Evolutionary conservation across 2,797 vertebrate species (phyloP), one percentile per base, ranked within the genome.

Genomic region (Myiothlypis chrysogaster): DNA sequence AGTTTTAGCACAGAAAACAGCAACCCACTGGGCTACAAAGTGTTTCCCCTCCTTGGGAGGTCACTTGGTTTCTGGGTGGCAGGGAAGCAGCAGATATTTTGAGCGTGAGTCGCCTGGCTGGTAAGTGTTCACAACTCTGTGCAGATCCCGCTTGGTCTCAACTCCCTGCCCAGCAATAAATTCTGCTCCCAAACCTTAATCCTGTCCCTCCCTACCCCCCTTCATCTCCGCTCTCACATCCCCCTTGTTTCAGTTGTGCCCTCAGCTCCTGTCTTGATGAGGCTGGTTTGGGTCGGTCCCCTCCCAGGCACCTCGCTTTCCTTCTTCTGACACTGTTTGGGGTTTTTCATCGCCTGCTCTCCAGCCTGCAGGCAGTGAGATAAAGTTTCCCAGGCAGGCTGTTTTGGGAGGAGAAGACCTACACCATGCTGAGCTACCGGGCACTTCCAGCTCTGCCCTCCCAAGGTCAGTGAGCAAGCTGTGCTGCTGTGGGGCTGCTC

Each of bases 381-480:
- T 95, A 81, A 91, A 96, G 76, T 94, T 96, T 96, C 93, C 77
- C 70, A 92, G 77, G 55, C 86, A 87, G 39, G 24, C 80, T 90
- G 83, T 69, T 89, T 73, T 50, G 93, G 88, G 83, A 96, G 88
- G 86, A 94, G 80, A 93, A 89, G 77, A 86, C 43, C 83, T 81
- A 57, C 2, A 37, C 80, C 95, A 92, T 50, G 90, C 95, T 94
- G 94, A 93, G 94, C 92, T 78, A 88, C 69, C 0, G 2, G 86
- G 73, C 86, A 65, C 90, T 93, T 88, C 83, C 84, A 94, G 94
- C 76, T 95, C 92, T 89, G 82, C 44, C 72, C 75, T 93, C 81
- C 55, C 32, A 14, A 93, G 79, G 70, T 72, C 84, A 95, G 87
- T 0, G 6, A 93, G 87, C 78, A 90, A 79, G 65, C 78, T 94